Percentiles rank a stretch among this genome's conserved stretches.
phyloP scores from a whole-genome alignment of 2,888 invertebrate species.

The Stramonita haemastoma region DNA sequence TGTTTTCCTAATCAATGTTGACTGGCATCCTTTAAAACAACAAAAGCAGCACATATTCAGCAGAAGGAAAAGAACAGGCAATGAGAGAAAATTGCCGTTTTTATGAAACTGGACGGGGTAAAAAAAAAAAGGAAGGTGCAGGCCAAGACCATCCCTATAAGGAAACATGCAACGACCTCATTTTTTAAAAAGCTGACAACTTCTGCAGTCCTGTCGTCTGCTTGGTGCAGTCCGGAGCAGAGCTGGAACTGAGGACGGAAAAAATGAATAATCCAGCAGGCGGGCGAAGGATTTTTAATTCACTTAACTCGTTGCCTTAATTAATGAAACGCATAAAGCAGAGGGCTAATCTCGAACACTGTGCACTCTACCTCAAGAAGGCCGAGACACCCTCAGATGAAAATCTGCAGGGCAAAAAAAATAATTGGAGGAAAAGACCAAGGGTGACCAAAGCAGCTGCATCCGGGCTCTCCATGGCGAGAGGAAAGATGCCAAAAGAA shows the following conservation, averaged over 20 bases:
- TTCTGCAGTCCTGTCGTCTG: not conserved
- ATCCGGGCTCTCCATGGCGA: not conserved
- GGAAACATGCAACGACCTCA: no score
- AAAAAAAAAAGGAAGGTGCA: no score
- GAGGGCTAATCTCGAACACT: conserved; percentile 25
- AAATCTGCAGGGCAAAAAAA: conserved; percentile 2
- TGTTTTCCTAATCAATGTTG: no score
- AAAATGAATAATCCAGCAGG: not conserved
- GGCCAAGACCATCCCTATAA: no score
- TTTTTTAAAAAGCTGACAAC: not conserved
- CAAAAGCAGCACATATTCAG: no score
- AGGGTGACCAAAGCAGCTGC: conserved; percentile 12
- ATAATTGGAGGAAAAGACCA: not conserved
- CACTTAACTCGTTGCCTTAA: conserved; percentile 25
- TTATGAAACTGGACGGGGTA: no score
- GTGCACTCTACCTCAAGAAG: conserved; percentile 20
- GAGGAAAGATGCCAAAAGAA: conserved; percentile 7
- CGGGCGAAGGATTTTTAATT: conserved; percentile 27
- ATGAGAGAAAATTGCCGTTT: no score
- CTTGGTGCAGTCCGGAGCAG: not conserved
- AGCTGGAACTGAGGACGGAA: no score
- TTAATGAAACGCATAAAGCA: conserved; percentile 32
- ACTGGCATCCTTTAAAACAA: no score
- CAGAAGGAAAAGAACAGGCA: no score
- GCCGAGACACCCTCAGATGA: not conserved